Percentiles rank a stretch among this genome's conserved stretches.
Conservation (phyloP, 2,113 vertebrate genomes). For the Cepphus grylle region DNA sequence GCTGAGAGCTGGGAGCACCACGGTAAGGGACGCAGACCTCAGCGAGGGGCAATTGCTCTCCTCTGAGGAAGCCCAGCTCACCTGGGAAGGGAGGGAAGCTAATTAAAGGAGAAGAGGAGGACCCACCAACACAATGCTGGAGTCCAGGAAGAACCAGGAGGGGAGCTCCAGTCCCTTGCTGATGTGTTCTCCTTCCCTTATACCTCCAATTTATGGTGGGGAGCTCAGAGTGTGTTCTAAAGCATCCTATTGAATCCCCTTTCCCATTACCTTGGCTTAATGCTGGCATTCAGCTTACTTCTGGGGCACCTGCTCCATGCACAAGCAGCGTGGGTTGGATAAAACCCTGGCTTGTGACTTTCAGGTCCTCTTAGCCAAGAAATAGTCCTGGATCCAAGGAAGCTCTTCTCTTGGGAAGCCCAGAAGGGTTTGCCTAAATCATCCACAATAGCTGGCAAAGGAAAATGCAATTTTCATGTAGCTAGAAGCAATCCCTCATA, state of each 20-base stretch:
- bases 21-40: background rate
- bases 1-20: background rate
- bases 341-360: background rate
- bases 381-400: background rate
- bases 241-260: background rate
- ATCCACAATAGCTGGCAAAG: background rate
- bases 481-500: background rate
- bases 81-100: background rate
- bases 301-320: background rate
- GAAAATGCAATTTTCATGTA: background rate
- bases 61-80: background rate
- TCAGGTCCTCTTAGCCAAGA: background rate
- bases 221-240: background rate
- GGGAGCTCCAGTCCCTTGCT: background rate
- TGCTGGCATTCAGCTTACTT: background rate
- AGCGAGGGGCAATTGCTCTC: fast-evolving
- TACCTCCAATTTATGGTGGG: background rate
- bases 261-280: background rate
- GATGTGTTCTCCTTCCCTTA: background rate
- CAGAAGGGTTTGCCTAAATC: background rate
- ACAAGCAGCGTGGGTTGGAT: background rate
- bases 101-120: background rate
- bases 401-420: background rate
- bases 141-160: background rate
- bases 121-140: background rate